Evolutionary conservation across 2,113 vertebrate genomes (phyloP), one percentile per base, ranked within the genome.

Genomic region (Ammodytes marinus): DNA sequence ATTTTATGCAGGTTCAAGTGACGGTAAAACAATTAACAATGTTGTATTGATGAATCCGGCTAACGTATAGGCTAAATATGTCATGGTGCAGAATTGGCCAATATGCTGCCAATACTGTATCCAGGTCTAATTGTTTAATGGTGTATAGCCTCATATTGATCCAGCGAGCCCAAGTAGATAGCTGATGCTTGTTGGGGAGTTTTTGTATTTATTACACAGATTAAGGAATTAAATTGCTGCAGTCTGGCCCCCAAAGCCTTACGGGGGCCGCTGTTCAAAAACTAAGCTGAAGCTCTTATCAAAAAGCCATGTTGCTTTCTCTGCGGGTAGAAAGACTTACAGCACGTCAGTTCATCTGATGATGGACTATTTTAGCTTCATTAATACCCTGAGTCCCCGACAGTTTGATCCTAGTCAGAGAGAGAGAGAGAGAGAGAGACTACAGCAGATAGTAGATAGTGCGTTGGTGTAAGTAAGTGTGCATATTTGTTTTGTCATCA

Each of bases 201-300:
- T 88, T 87, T 91, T 88, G 81, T 83, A 80, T 88, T 88, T 89
- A 86, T 89, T 79, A 75, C 70, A 72, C 69, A 88, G 81, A 90
- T 91, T 91, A 86, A 87, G n/a, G 79, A 92, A 88, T 87, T 82
- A 88, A 75, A 83, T 83, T 71, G 76, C 74, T 77, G 73, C 35
- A 75, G 58, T 80, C 27, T 12, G 13, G 70, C 84, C 66, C 76
- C 73, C 52, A 77, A 49, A 84, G 60, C 71, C 68, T 27, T 54
- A 74, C 5, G 0, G 53, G 58, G 53, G 58, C 83, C 80, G 40
- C 57, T 77, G 43, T 81, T 83, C 66, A 63, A 77, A 27, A 89
- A 85, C 67, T 72, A 74, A 69, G 69, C 74, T 78, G 50, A 67
- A 50, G 72, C 70, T 79, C 72, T 79, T 70, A 64, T 73, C 60